Evolutionary conservation across 2,113 vertebrate genomes (phyloP).

Genomic region (Phaetusa simplex): DNA sequence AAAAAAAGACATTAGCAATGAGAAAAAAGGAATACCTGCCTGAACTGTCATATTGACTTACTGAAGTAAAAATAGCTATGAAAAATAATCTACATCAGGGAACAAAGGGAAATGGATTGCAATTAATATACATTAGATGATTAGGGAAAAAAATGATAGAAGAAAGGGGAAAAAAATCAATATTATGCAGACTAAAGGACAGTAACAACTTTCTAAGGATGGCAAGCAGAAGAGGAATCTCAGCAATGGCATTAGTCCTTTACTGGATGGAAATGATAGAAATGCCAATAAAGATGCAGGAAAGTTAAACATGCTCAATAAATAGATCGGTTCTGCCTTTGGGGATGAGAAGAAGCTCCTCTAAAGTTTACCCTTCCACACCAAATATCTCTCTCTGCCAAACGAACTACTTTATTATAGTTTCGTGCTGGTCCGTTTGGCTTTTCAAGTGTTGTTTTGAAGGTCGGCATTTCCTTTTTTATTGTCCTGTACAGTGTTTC

Average conservation of each 20-base stretch:
- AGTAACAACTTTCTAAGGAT: neutral
- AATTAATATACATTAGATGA: conserved; percentile 9
- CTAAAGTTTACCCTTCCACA: neutral
- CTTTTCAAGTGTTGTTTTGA: neutral
- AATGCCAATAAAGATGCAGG: neutral
- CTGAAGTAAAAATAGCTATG: neutral
- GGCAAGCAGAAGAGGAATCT: neutral
- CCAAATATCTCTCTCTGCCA: neutral
- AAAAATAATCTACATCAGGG: neutral
- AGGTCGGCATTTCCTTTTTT: neutral
- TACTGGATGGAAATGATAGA: neutral
- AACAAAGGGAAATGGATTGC: neutral
- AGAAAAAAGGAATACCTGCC: neutral
- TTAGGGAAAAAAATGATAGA: neutral
- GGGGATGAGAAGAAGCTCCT: neutral
- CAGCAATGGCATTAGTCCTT: neutral
- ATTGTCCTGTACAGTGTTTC: neutral
- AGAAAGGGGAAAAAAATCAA: neutral
- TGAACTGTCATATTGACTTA: neutral
- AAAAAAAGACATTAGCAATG: neutral
- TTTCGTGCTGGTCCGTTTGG: neutral
- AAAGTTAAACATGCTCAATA: neutral
- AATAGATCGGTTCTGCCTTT: neutral
- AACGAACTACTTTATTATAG: neutral
- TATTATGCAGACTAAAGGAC: neutral